These are phyloP conservation scores for Timema podura DNA, from an alignment of 2,888 invertebrate species.

Conservation along the genomic window DNA sequence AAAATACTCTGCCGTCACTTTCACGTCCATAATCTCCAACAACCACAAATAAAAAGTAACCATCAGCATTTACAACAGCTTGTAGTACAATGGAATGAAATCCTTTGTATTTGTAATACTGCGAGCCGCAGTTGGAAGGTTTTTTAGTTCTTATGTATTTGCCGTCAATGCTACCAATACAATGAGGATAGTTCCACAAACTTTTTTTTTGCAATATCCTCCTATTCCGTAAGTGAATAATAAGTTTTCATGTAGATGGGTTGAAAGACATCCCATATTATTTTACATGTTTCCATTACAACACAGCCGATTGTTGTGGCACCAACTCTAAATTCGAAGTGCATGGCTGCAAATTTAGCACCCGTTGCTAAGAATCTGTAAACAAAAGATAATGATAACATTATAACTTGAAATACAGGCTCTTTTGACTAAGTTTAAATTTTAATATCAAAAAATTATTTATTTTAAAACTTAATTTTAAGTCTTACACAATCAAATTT, in stretches of 20 bases:
- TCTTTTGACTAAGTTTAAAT: not conserved
- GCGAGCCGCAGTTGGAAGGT: not conserved
- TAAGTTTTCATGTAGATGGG: not conserved
- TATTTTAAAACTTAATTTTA: not conserved
- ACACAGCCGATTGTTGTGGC: not conserved
- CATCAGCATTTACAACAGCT: not conserved
- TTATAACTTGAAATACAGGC: not conserved
- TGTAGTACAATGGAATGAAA: not conserved
- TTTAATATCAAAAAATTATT: not conserved
- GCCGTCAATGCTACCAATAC: not conserved
- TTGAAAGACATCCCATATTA: not conserved
- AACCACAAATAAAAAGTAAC: not conserved
- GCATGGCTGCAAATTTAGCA: not conserved
- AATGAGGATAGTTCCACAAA: not conserved
- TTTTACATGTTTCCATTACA: constrained; percentile 3
- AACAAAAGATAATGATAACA: not conserved
- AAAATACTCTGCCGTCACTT: not conserved
- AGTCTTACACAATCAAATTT: not conserved
- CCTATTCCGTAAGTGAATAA: not conserved
- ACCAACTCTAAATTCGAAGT: not conserved
- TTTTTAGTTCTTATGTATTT: not conserved
- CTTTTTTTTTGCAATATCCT: not conserved
- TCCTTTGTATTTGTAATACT: not conserved
- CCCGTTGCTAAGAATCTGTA: not conserved
- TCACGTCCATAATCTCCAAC: not conserved